Evolutionary conservation across 2,113 vertebrate species (phyloP).

Genomic region (Gobius niger): DNA sequence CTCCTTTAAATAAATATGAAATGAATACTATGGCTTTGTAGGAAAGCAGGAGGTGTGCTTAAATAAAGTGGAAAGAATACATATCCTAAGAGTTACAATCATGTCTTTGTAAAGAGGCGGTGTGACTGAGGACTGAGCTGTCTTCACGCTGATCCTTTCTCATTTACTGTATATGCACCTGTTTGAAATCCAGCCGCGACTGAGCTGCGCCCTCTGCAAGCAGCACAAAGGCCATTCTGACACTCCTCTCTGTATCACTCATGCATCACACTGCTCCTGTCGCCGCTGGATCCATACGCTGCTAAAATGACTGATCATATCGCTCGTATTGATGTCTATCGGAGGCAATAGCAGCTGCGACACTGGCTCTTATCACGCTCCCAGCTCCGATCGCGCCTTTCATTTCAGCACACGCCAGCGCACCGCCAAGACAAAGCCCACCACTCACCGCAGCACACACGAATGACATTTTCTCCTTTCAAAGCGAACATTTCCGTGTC

Average conservation of each 20-base stretch:
- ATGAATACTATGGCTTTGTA: too few relatives aligned
- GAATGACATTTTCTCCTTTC: background rate
- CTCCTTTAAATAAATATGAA: too few relatives aligned
- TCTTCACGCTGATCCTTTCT: background rate
- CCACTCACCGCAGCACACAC: background rate
- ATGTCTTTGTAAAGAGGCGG: background rate
- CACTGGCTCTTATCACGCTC: conserved; percentile 32
- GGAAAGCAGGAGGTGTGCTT: too few relatives aligned
- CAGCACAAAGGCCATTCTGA: background rate
- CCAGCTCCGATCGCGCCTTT: conserved; percentile 14
- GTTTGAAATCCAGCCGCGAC: background rate
- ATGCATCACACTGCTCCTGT: conserved; percentile 5
- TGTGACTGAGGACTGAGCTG: background rate
- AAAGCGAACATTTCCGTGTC: background rate
- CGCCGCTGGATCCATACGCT: conserved; percentile 27
- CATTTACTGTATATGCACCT: background rate
- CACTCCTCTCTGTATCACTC: background rate
- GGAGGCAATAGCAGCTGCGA: conserved; percentile 41
- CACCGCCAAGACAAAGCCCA: background rate
- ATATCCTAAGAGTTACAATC: too few relatives aligned
- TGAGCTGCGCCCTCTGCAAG: background rate
- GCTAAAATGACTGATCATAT: conserved; percentile 54
- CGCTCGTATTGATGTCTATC: conserved; percentile 39
- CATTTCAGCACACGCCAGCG: conserved; percentile 26
- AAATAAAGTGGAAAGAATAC: too few relatives aligned